A percentile compares a stretch with the other conserved stretches of the same genome.
These are phyloP conservation scores for Lasioglossum vierecki DNA, from an alignment of 2,888 invertebrate species.

Conservation along the genomic window DNA sequence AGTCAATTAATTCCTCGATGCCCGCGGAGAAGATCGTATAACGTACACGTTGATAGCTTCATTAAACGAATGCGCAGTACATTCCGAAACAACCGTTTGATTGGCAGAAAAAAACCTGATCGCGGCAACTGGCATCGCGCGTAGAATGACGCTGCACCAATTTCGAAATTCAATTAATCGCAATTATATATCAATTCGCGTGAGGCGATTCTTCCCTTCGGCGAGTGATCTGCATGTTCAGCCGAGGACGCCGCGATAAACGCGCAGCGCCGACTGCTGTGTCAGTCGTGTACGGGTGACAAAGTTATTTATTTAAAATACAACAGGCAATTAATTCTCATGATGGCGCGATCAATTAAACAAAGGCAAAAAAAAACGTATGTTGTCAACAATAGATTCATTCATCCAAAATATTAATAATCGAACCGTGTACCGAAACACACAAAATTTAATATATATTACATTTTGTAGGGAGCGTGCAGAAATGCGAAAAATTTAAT, in stretches of 20 bases:
- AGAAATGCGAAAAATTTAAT: too few relatives aligned
- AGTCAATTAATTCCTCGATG: constrained; percentile 6
- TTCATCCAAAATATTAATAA: too few relatives aligned
- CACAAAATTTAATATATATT: too few relatives aligned
- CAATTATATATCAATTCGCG: constrained; percentile 3
- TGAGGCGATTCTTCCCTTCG: background rate
- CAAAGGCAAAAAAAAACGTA: too few relatives aligned
- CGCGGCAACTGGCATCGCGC: background rate
- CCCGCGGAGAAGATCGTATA: constrained; percentile 15
- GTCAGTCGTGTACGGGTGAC: background rate
- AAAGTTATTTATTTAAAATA: background rate
- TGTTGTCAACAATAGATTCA: too few relatives aligned
- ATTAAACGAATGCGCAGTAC: constrained; percentile 15
- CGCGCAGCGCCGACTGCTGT: background rate
- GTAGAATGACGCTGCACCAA: background rate
- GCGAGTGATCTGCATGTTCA: constrained; percentile 7
- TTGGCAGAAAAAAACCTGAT: constrained; percentile 11
- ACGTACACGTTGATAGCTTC: constrained; percentile 6
- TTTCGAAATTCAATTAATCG: constrained; percentile 20
- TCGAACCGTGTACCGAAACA: too few relatives aligned
- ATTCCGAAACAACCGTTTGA: constrained; percentile 11
- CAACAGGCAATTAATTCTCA: background rate
- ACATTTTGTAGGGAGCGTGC: too few relatives aligned
- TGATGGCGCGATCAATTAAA: background rate
- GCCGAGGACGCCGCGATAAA: background rate